Base-by-base conservation (phyloP, 64 coral and sea anemone species). In the Trachythela sp. region DNA sequence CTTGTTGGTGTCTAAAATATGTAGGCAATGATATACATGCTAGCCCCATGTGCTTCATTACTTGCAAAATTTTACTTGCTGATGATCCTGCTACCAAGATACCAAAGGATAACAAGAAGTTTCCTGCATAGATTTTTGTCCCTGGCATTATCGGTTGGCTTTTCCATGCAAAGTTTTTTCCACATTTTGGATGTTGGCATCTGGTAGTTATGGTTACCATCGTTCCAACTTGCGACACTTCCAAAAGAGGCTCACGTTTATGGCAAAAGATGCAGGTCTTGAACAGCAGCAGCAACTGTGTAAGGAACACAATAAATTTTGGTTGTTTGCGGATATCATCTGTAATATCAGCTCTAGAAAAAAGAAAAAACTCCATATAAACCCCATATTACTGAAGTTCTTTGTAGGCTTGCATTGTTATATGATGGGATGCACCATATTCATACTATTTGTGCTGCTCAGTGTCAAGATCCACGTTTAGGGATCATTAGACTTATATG, bases 121-220 rank as follows among this genome's bases (percentile, higher is more conserved):
- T 68, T 31, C 59, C 59, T 68, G 59, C 59, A 68, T 68, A 68
- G 14, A 68, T 68, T 68, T 68, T 68, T 68, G 59, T 68, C 30
- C 59, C 59, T n/a, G 59, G 59, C 59, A 68, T 68, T 68, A n/a
- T 3, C 59, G 3, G 6, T 22, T 68, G 59, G 30, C 59, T 68
- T 68, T 68, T 68, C 59, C 59, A 68, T 4, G 14, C 30, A 68
- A 68, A 68, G 3, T 68, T 22, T 31, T 68, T 68, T 14, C 18
- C 18, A 22, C 59, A 68, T 3, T 68, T 14, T 68, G 59, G 59
- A 14, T 68, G 3, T 22, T 68, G 3, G 30, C 59, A 68, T 2
- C 59, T 68, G 59, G 18, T 14, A 6, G 59, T 22, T 22, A 68
- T 14, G 14, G 5, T 14, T 6, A 68, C 59, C 59, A 68, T 68